Base-by-base conservation (phyloP, 2,797 vertebrate genomes). In the Taeniopygia guttata region DNA sequence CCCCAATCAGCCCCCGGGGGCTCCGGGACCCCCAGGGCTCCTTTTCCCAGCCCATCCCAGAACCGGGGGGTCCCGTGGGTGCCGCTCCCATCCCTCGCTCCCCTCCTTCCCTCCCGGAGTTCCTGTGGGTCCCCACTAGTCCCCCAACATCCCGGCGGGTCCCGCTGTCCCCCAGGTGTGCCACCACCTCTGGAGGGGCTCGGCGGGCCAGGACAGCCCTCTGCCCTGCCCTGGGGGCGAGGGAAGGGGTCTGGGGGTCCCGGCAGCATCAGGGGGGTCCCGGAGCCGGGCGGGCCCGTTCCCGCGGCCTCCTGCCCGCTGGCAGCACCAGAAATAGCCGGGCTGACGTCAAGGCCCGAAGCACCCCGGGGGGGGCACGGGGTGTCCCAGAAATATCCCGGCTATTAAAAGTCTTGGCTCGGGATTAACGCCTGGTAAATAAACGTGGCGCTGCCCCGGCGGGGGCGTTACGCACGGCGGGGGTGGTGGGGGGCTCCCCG, bases 401-500 rank as follows among this genome's bases (percentile, higher is more conserved):
- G 85, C 96, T 98, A 97, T 97, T 97, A 96, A 97, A 97, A 96
- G 96, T 68, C 87, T 62, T 11, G 68, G 84, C 70, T 85, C 22
- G 82, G 81, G 89, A 94, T 94, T 88, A 89, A 83, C 64, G 20
- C 48, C 25, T 62, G 77, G 87, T 95, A 96, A 95, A 96, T 95
- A 96, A 93, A 94, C 80, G 68, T 82, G 70, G 89, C 43, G 42
- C 46, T 20, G 63, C 36, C 7, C 38, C 38, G 38, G 55, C 67
- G n/a, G 49, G 42, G 49, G 66, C 29, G 51, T 52, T 52, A 52
- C 51, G 11, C 51, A 30, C 51, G 29, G 29, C 10, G 27, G 29
- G 51, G 27, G 51, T 16, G 27, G 27, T 16, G 13, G 27, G 49
- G 38, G 38, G 49, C 16, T 40, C 38, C 38, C 38, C 38, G 11